These are phyloP conservation scores for Actinia equina DNA, from an alignment of 64 coral and sea anemone species.

Conservation along the genomic window DNA sequence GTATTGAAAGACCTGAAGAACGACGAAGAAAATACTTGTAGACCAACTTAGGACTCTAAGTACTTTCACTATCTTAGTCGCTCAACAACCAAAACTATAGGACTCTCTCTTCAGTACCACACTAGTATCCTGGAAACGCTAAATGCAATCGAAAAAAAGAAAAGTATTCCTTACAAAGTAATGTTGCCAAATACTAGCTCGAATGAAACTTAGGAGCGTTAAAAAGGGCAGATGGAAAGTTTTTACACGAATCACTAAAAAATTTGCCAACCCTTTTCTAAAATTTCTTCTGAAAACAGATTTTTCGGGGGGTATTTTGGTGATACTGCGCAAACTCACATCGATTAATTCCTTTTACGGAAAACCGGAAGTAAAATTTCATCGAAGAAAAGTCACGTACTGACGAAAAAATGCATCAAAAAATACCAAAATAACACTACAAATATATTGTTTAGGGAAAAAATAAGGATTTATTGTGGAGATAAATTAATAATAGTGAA, in stretches of 20 bases:
- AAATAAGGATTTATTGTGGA: not conserved
- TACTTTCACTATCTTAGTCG: not conserved
- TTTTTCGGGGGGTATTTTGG: conserved; percentile 6
- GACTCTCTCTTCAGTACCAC: not conserved
- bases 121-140: not conserved
- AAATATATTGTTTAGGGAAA: not conserved
- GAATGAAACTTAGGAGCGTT: not conserved
- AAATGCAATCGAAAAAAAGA: not conserved
- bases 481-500: not conserved
- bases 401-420: not conserved
- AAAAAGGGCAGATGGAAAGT: not conserved
- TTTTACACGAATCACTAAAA: conserved; percentile 2
- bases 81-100: not conserved
- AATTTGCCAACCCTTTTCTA: not conserved
- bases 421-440: not conserved
- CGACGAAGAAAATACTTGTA: not conserved
- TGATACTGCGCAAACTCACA: not conserved
- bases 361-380: conserved; percentile 13
- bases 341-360: conserved; percentile 4
- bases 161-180: not conserved
- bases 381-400: not conserved
- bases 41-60: not conserved
- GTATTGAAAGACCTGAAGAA: not conserved
- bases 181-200: not conserved
- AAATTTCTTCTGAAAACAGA: not conserved